phyloP scores from a whole-genome alignment of 2,113 vertebrate genomes.

The Opisthocomus hoazin region DNA sequence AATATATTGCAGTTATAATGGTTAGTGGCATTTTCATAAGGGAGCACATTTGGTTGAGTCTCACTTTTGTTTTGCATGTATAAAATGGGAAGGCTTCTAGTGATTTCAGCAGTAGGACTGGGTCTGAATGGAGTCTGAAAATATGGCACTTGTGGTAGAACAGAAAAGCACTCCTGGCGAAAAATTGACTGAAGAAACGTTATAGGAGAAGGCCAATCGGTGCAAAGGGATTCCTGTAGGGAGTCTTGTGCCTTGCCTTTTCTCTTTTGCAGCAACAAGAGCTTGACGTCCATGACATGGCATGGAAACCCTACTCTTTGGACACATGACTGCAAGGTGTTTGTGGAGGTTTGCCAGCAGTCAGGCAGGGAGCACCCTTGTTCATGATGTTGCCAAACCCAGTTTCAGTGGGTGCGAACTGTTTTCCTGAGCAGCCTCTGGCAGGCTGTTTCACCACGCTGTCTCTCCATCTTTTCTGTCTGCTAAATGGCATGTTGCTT shows the following conservation, averaged over 20 bases:
- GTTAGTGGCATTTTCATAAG: not conserved
- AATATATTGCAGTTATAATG: not conserved
- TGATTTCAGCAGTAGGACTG: not conserved
- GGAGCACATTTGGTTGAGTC: not conserved
- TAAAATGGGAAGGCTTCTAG: not conserved
- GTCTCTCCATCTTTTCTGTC: not conserved
- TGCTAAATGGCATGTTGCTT: conserved; percentile 1
- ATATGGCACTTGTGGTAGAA: not conserved
- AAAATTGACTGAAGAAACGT: not conserved
- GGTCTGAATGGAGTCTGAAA: not conserved
- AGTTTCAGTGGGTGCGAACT: not conserved
- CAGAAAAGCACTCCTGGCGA: not conserved
- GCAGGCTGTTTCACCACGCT: not conserved
- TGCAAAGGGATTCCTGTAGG: not conserved
- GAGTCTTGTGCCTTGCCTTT: not conserved
- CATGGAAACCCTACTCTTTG: not conserved
- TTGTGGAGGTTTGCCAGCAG: not conserved
- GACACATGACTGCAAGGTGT: not conserved
- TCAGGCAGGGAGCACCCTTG: not conserved
- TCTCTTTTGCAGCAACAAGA: not conserved
- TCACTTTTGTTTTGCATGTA: not conserved
- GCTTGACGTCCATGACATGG: not conserved
- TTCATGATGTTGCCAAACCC: not conserved
- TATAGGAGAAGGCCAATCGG: not conserved
- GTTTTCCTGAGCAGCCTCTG: not conserved